Evolutionary conservation across 1,140 invertebrate genomes (phyloP), one percentile per base, ranked within the genome.

Genomic region (Cherax destructor): DNA sequence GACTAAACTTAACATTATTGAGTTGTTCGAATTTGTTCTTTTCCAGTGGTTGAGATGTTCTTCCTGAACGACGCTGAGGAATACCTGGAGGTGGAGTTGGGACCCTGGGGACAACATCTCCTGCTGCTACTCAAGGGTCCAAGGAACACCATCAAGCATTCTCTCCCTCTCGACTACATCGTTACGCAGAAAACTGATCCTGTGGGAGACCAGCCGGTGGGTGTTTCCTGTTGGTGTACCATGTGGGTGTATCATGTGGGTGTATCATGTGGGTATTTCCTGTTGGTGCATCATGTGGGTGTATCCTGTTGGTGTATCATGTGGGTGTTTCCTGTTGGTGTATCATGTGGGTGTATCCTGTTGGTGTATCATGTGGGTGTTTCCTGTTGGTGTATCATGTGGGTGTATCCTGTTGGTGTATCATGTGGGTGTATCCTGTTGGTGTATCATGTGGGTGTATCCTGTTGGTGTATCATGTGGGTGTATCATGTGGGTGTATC

Each of bases 21-120:
- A 41, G 30, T 41, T 41, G 30, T 41, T 41, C 30, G 30, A 41
- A 41, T 41, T 2, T 41, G 30, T 59, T 59, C 16, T 16, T 18
- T 5, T 65, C 13, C 61, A 93, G 94, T 94, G 11, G 93, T 94
- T 49, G 94, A 94, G 91, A 91, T 93, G 24, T 94, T 94, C 91
- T 93, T 94, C 83, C 92, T 94, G 9, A 93, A 93, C 30, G 94
- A 94, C 59, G 93, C 94, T 72, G 93, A 95, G 13, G 94, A 94
- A 83, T 96, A 96, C 91, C 93, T 96, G 41, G 95, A 96, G 94
- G 93, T 95, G 30, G 95, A 95, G 93, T 93, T 95, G 50, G 94
- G 94, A 41, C 95, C 95, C 93, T 95, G 84, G 69, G 93, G 93
- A 5, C 94, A 95, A 72, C 89, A 91, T 76, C 81, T 91, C 87